phyloP scores from a whole-genome alignment of 2,113 vertebrate genomes.

The Elanoides forficatus region DNA sequence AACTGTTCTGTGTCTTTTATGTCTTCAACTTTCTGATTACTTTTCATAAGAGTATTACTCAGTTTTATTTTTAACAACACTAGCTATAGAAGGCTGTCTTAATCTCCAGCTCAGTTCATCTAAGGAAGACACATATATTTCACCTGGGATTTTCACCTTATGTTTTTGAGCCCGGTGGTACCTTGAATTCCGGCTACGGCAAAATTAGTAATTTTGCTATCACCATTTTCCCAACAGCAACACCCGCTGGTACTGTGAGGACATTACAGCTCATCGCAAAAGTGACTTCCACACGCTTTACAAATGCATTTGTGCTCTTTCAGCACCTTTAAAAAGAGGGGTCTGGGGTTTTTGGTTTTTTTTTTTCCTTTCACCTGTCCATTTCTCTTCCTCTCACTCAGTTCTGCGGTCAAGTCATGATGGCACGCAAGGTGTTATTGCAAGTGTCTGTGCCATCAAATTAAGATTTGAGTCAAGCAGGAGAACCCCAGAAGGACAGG shows the following conservation, averaged over 20 bases:
- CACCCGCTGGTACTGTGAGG: background rate
- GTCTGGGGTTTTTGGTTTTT: too few species aligned
- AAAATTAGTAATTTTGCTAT: background rate
- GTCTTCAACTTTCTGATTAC: background rate
- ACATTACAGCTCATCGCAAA: background rate
- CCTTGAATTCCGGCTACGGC: background rate
- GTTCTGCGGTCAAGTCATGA: background rate
- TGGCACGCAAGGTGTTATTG: background rate
- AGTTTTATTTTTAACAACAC: background rate
- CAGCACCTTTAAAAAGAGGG: background rate
- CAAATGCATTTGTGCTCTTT: background rate
- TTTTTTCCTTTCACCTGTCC: background rate
- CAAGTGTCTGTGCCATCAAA: background rate
- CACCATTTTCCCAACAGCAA: background rate
- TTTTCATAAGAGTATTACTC: background rate
- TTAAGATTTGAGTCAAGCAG: background rate
- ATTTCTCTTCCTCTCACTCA: background rate
- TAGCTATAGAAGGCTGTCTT: background rate
- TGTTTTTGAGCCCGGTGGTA: background rate
- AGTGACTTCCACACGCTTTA: rapidly evolving
- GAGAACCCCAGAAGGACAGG: background rate
- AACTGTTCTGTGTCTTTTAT: background rate
- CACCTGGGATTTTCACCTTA: background rate
- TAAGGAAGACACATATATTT: background rate
- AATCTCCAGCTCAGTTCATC: background rate